A percentile compares a stretch with the other conserved stretches of the same genome.
Evolutionary conservation across 2,888 invertebrate genomes (phyloP).

Genomic region (Gibbula magus): DNA sequence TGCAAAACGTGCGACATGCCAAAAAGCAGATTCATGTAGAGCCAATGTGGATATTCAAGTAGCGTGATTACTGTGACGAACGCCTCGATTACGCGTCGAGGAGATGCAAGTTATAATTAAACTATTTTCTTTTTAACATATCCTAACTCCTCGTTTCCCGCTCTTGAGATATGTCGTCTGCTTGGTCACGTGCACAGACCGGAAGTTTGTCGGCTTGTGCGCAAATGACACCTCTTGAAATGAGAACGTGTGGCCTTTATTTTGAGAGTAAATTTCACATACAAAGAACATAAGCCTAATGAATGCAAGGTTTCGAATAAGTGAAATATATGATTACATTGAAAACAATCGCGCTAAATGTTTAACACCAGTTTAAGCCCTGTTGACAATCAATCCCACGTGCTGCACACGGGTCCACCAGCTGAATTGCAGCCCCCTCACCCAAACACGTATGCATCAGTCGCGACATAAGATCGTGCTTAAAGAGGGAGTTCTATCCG

Average conservation of each 20-base stretch:
- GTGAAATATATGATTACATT: not conserved
- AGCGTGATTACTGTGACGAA: too few relatives aligned
- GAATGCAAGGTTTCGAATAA: not conserved
- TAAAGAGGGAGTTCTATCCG: too few relatives aligned
- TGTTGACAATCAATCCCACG: not conserved
- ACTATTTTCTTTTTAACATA: conserved; percentile 1
- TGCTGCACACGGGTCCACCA: not conserved
- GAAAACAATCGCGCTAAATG: not conserved
- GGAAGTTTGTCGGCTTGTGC: not conserved
- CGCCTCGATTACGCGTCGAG: too few relatives aligned
- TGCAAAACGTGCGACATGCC: not conserved
- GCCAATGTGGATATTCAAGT: too few relatives aligned
- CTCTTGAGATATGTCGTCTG: conserved; percentile 2
- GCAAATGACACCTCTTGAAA: not conserved
- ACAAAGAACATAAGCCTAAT: not conserved
- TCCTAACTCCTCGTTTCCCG: not conserved
- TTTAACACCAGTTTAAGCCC: not conserved
- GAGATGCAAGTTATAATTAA: not conserved
- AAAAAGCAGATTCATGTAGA: not conserved
- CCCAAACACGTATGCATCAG: too few relatives aligned
- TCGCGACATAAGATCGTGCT: too few relatives aligned
- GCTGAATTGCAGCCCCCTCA: not conserved
- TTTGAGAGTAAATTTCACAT: not conserved
- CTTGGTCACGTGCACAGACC: not conserved
- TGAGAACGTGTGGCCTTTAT: not conserved